Evolutionary conservation across 35 echinoderm and acorn worm species (phyloP).

Genomic region (Nesometra sesokonis): DNA sequence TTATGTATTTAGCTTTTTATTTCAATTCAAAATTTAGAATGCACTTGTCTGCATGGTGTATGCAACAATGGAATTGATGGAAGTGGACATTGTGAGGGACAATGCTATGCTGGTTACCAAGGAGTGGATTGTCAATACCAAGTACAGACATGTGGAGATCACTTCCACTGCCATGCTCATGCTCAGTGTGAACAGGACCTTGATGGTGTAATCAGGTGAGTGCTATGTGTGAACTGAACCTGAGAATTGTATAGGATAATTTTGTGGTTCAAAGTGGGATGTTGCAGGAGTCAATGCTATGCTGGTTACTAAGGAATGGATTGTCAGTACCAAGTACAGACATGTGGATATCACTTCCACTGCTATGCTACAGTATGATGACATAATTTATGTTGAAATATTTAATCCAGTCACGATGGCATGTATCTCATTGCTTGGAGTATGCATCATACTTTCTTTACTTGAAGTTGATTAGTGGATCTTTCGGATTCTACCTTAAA

Average conservation of each 20-base stretch:
- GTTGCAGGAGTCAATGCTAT: constrained; percentile 24
- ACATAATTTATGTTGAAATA: no score
- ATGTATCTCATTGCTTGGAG: no score
- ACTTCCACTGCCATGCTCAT: constrained; percentile 38
- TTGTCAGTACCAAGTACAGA: constrained; percentile 20
- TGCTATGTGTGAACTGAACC: not conserved
- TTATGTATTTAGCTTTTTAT: no score
- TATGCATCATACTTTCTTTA: no score
- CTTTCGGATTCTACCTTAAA: no score
- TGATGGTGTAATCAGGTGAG: not conserved
- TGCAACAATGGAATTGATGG: constrained; percentile 39
- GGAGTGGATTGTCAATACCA: constrained; percentile 31
- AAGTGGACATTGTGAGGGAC: constrained; percentile 26
- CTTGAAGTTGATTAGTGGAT: no score
- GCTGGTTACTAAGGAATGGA: constrained; percentile 22
- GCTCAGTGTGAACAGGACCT: constrained; percentile 16
- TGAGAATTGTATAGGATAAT: no score
- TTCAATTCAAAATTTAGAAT: constrained; percentile 23
- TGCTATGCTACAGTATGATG: no score
- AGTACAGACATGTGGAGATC: constrained; percentile 13
- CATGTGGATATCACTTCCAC: constrained; percentile 14
- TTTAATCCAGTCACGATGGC: no score
- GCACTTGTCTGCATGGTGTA: constrained; percentile 46
- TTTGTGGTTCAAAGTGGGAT: no score
- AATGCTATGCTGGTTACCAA: constrained; percentile 20